Base-by-base conservation (phyloP, 2,113 vertebrate genomes). In the Pantherophis guttatus region DNA sequence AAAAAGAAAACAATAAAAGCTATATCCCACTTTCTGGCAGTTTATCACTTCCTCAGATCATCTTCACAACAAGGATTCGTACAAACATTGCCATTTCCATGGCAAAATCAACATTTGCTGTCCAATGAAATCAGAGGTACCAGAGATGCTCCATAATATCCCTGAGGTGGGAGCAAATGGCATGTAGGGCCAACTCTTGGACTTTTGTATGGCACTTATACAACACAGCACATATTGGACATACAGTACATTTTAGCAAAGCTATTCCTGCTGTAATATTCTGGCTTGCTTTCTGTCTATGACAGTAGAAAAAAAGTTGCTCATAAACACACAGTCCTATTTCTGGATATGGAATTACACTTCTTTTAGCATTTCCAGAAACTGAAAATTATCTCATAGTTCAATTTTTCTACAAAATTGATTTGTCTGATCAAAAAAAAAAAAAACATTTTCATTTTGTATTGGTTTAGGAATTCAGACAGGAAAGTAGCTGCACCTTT, bases 91-190 rank as follows among this genome's bases (percentile, higher is more conserved):
- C 17, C n/a, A 86, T 44, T 17, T 93, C 48, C 93, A 55, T 7
- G 0, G 53, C 8, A 39, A 85, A 92, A 93, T 0, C 87, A 88
- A 55, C 89, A 29, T 2, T n/a, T 26, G 33, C 9, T 81, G 85
- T 7, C 54, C 8, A 50, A 8, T 5, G 91, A 12, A 26, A 15
- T 81, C 33, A 90, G 26, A 50, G 33, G 50, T 65, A 29, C 3
- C 75, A 92, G 93, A 23, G 19, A 90, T 65, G 65, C 90, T 92
- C 48, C 15, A 0, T 0, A 39, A 19, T 0, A 88, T 62, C 15
- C 26, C 29, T 90, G 93, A 93, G 95, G 93, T 87, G 17, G 8
- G 21, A 50, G 48, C 23, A 89, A 88, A 23, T 90, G 0, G 33
- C 0, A 2, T 81, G 29, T 92, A 52, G 57, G 87, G n/a, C 2